Base-by-base conservation (phyloP, 2,113 vertebrate genomes). In the Terrapene triunguis region DNA sequence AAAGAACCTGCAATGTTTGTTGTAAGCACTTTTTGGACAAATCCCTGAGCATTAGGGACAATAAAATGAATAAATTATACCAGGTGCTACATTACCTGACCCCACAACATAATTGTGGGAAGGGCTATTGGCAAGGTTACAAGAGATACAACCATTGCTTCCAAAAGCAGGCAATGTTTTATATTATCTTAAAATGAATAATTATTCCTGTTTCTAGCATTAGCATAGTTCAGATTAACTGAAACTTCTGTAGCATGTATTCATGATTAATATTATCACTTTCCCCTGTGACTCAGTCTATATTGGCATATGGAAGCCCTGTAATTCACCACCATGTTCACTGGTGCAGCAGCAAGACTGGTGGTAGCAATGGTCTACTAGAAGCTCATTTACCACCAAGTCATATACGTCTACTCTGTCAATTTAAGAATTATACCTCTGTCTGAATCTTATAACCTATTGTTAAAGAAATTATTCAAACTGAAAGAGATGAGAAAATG, bases 391-490 rank as follows among this genome's bases (percentile, higher is more conserved):
- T 27, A 21, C 5, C 38, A 35, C 3, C 21, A 35, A 62, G 42
- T 55, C 53, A 7, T 8, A 25, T 51, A 10, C 17, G 0, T 2
- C 4, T 84, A 22, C 35, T 10, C 72, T 24, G 85, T 93, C 92
- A 91, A 44, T 29, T 92, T 95, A 65, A 65, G 25, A 65, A n/a
- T 35, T 8, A 38, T 17, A 5, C 69, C 38, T 72, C n/a, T 38
- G n/a, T n/a, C n/a, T 74, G 38, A 74, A 24, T 74, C 42, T 74
- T 11, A 74, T 74, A 74, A 24, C 38, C n/a, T 83, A 55, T 95
- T 94, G 94, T 95, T 94, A 88, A 82, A 96, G 89, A 35, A 95
- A 92, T 42, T n/a, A 94, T 89, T 91, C 88, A 50, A 93, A 85
- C 55, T 91, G 90, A 89, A 95, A 94, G 86, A 90, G 62, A 88